A percentile compares a stretch with the other conserved stretches of the same genome.
Evolutionary conservation across 2,113 vertebrate species (phyloP).

Genomic region (Rana temporaria): DNA sequence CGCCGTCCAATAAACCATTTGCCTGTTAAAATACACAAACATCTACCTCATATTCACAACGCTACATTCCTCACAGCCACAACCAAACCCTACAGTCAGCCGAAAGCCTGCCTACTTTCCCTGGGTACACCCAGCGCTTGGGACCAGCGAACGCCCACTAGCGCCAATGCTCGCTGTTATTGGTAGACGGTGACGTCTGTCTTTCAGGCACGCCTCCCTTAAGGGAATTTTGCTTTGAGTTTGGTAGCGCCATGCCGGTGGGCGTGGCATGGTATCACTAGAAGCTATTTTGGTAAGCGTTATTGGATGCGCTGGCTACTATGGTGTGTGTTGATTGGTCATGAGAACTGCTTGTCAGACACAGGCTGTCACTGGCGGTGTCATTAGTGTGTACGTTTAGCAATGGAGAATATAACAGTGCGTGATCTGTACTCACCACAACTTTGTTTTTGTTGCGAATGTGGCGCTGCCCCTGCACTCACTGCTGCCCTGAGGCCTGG

Average conservation of each 20-base stretch:
- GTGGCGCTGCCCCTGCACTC: no score
- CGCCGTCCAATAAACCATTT: neutral
- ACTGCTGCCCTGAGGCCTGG: no score
- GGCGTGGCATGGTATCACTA: neutral
- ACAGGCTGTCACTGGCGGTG: no score
- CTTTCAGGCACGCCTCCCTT: neutral
- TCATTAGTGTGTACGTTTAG: no score
- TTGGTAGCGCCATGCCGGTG: neutral
- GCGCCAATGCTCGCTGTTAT: neutral
- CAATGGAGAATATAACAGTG: no score
- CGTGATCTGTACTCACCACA: no score
- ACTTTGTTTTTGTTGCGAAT: no score
- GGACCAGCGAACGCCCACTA: neutral
- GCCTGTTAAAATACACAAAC: conserved; percentile 15
- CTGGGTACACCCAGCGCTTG: neutral
- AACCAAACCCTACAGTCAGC: neutral
- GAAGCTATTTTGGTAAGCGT: neutral
- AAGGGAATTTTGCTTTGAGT: conserved; percentile 4
- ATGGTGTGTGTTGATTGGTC: neutral
- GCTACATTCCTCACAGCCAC: neutral
- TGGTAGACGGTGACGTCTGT: neutral
- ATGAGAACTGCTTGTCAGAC: neutral
- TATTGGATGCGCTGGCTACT: neutral
- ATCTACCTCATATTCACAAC: conserved; percentile 27
- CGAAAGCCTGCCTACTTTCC: neutral